Conservation (phyloP, 2,113 vertebrate genomes). For the Microcebus lehilahytsara region DNA sequence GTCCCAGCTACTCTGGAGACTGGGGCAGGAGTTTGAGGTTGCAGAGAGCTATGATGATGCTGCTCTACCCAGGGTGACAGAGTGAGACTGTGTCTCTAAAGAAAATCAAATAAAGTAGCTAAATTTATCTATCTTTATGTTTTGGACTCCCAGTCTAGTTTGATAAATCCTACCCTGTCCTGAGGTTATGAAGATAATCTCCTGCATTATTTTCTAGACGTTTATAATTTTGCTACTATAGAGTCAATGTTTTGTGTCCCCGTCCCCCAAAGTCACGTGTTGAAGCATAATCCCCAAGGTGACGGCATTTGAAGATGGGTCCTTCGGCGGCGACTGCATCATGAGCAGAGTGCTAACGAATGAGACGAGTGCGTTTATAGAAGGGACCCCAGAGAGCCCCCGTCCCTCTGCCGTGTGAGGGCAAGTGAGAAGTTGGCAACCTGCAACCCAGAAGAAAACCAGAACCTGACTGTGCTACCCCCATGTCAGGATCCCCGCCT, state of each 20-base stretch:
- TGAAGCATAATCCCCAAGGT: not conserved
- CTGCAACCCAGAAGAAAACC: not conserved
- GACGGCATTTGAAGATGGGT: not conserved
- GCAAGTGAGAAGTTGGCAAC: not conserved
- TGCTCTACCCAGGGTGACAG: no score
- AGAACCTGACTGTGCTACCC: not conserved
- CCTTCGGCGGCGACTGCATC: not conserved
- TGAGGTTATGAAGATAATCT: not conserved
- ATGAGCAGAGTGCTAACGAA: not conserved
- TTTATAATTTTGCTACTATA: not conserved
- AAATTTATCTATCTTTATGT: not conserved
- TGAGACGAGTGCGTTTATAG: not conserved
- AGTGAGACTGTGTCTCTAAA: no score
- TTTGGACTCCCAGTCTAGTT: not conserved
- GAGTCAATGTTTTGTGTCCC: not conserved
- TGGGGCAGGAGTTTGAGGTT: no score
- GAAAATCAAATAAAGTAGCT: not conserved
- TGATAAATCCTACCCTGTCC: not conserved
- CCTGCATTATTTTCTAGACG: not conserved
- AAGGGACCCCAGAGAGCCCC: not conserved
- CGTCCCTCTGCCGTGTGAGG: not conserved
- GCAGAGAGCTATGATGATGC: no score
- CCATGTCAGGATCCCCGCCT: not conserved
- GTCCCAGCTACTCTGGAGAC: no score
- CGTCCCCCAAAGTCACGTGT: not conserved